Conservation (phyloP, 2,888 invertebrate genomes). For the Nemotelus pantherinus region DNA sequence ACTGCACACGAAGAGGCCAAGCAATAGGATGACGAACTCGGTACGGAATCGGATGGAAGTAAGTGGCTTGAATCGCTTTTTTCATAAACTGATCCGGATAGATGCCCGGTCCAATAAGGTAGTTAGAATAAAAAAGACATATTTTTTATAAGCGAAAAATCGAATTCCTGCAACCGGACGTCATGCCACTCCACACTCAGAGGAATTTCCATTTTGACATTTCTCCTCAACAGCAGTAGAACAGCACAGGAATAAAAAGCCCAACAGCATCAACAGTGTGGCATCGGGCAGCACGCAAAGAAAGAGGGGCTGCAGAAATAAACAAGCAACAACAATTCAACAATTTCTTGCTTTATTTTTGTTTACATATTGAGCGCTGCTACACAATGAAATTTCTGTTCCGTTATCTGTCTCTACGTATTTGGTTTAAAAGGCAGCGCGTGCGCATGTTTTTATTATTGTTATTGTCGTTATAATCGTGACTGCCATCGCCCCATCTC, state of each 20-base stretch:
- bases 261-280: not conserved
- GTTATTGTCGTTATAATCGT: slow-evolving; percentile 30
- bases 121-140: too few relatives aligned
- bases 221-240: not conserved
- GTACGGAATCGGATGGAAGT: slow-evolving; percentile 75
- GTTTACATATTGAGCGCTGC: slow-evolving; percentile 33
- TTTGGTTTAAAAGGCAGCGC: not conserved
- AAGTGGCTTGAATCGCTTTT: slow-evolving; percentile 55
- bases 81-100: too few relatives aligned
- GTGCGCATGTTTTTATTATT: slow-evolving; percentile 42
- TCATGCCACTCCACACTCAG: too few relatives aligned
- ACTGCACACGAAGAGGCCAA: not conserved
- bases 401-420: slow-evolving; percentile 13
- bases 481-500: slow-evolving; percentile 15
- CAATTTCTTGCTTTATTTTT: slow-evolving; percentile 28
- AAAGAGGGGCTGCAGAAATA: not conserved
- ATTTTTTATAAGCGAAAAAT: too few relatives aligned
- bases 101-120: too few relatives aligned
- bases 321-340: slow-evolving; percentile 12
- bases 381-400: not conserved
- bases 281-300: not conserved
- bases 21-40: slow-evolving; percentile 68
- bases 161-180: too few relatives aligned
- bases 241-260: too few relatives aligned
- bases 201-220: slow-evolving; percentile 13